A percentile compares a stretch with the other conserved stretches of the same genome.
Conservation (phyloP, 2,797 vertebrate species). For the Cryptoprocta ferox region DNA sequence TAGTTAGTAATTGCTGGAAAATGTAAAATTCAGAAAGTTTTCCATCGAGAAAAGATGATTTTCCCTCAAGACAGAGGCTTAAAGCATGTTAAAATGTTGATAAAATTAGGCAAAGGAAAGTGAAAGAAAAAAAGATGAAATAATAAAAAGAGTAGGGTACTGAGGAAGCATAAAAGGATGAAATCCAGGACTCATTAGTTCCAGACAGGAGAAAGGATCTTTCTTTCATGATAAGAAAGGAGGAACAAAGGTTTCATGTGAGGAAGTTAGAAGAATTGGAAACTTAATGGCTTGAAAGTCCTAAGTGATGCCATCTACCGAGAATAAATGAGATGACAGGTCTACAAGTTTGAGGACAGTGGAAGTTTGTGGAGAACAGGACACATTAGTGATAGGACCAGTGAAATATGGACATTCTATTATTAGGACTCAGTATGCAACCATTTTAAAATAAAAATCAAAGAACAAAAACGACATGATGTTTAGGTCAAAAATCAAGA, state of each 20-base stretch:
- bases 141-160: neutral
- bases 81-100: neutral
- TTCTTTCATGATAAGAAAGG: neutral
- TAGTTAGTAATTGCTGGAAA: neutral
- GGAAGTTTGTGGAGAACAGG: neutral
- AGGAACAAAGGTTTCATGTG: neutral
- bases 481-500: neutral
- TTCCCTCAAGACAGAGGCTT: neutral
- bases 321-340: neutral
- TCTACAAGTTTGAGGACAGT: neutral
- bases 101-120: neutral
- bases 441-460: conserved; percentile 16
- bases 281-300: neutral
- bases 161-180: neutral
- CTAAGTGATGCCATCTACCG: neutral
- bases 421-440: neutral
- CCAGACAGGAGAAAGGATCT: neutral
- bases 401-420: neutral
- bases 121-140: neutral
- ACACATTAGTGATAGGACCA: neutral
- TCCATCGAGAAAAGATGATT: neutral
- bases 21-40: neutral
- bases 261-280: neutral
- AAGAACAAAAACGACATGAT: neutral
- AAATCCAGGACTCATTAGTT: neutral